phyloP scores from a whole-genome alignment of 2,113 vertebrate genomes.

The Misgurnus anguillicaudatus region DNA sequence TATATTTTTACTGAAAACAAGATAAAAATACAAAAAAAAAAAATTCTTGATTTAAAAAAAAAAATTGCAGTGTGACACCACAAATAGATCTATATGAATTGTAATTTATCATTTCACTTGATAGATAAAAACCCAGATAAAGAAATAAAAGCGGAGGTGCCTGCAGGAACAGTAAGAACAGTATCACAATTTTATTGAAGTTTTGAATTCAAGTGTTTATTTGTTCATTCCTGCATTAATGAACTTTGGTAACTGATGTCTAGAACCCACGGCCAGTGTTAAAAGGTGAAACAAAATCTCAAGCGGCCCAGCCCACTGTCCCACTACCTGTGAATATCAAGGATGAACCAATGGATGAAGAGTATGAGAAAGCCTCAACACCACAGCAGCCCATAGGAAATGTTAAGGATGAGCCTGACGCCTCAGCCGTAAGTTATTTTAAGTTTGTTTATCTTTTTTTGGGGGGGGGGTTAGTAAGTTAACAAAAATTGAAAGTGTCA shows the following conservation, averaged over 20 bases:
- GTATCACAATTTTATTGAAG: too few relatives aligned
- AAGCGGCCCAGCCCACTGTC: neutral
- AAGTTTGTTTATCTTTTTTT: neutral
- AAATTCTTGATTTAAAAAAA: too few relatives aligned
- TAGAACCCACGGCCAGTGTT: neutral
- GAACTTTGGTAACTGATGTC: neutral
- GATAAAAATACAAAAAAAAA: too few relatives aligned
- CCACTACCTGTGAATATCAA: constrained; percentile 31
- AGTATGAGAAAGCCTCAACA: constrained; percentile 47
- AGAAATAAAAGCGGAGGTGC: neutral
- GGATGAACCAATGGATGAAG: constrained; percentile 54
- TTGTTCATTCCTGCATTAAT: neutral
- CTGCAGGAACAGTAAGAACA: constrained; percentile 20
- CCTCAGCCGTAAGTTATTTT: constrained; percentile 28
- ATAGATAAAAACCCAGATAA: neutral
- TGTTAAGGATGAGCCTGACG: constrained; percentile 51
- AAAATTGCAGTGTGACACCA: too few relatives aligned
- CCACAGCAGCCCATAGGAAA: constrained; percentile 8
- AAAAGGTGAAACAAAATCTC: neutral
- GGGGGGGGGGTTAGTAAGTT: too few relatives aligned
- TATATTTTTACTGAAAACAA: too few relatives aligned
- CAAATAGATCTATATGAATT: neutral
- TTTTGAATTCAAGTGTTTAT: neutral
- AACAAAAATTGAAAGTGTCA: neutral
- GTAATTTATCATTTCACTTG: neutral